phyloP scores from a whole-genome alignment of 2,797 vertebrate genomes.

The Chanos chanos region DNA sequence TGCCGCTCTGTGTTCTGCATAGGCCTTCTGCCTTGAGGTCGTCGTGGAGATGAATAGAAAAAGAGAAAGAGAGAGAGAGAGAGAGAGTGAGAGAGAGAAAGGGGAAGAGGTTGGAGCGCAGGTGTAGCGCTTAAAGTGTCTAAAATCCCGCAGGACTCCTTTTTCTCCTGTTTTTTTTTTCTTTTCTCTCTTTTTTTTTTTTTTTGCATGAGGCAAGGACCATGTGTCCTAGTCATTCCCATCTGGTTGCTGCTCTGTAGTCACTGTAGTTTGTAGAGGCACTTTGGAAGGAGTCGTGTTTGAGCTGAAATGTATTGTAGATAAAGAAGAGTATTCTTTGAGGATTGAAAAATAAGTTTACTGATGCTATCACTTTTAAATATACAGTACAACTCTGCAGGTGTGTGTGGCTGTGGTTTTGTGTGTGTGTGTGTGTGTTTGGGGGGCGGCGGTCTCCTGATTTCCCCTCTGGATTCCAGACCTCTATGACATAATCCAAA shows the following conservation, averaged over 20 bases:
- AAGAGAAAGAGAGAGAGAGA: neutral
- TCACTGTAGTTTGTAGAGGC: slow-evolving; percentile 1
- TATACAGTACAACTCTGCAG: too few relatives aligned
- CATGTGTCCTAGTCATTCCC: neutral
- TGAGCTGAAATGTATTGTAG: neutral
- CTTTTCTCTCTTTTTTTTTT: too few relatives aligned
- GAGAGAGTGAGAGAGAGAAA: slow-evolving; percentile 3
- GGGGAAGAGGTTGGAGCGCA: neutral
- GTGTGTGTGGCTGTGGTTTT: too few relatives aligned
- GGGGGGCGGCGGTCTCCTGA: too few relatives aligned
- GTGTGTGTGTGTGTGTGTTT: too few relatives aligned
- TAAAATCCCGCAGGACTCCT: neutral
- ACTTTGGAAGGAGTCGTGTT: slow-evolving; percentile 3
- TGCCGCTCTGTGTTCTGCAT: neutral
- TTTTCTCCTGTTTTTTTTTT: too few relatives aligned
- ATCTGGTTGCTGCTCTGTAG: neutral
- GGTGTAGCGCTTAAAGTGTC: slow-evolving; percentile 16
- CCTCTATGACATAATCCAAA: too few relatives aligned
- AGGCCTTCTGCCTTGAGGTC: neutral
- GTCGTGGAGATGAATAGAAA: slow-evolving; percentile 8
- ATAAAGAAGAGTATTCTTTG: neutral
- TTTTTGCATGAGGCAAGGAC: neutral
- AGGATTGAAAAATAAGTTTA: too few relatives aligned
- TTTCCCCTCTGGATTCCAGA: too few relatives aligned
- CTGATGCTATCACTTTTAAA: too few relatives aligned